phyloP scores from a whole-genome alignment of 37 sponge, comb jelly and placozoan species.

The Beroe forskalii region DNA sequence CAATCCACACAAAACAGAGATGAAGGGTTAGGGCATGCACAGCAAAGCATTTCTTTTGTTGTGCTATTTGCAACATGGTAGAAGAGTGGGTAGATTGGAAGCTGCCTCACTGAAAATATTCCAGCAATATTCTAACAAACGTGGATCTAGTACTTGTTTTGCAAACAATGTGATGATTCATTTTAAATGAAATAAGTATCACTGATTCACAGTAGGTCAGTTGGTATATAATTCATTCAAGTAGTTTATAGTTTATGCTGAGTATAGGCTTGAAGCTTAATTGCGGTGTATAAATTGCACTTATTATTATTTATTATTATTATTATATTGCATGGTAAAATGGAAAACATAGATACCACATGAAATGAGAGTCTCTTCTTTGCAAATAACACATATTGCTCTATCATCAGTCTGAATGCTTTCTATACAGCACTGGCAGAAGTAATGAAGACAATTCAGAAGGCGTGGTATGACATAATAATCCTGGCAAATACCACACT shows the following conservation, averaged over 20 bases:
- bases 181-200: too few species aligned
- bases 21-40: not conserved
- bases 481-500: constrained; percentile 10
- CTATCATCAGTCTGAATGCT: not conserved
- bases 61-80: constrained; percentile 16
- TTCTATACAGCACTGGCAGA: constrained; percentile 36
- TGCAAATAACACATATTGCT: not conserved
- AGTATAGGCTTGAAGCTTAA: too few species aligned
- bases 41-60: constrained; percentile 1
- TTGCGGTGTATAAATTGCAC: too few species aligned
- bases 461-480: constrained; percentile 10
- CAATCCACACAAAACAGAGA: not conserved
- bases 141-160: too few species aligned
- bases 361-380: not conserved
- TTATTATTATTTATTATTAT: too few species aligned
- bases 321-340: too few species aligned
- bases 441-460: constrained; percentile 40
- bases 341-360: too few species aligned
- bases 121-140: too few species aligned
- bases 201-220: too few species aligned
- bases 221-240: too few species aligned
- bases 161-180: too few species aligned
- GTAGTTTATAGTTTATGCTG: too few species aligned
- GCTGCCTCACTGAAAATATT: constrained; percentile 26
- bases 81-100: not conserved